Base-by-base conservation (phyloP, 2,888 invertebrate species). In the Meandrusa payeni region DNA sequence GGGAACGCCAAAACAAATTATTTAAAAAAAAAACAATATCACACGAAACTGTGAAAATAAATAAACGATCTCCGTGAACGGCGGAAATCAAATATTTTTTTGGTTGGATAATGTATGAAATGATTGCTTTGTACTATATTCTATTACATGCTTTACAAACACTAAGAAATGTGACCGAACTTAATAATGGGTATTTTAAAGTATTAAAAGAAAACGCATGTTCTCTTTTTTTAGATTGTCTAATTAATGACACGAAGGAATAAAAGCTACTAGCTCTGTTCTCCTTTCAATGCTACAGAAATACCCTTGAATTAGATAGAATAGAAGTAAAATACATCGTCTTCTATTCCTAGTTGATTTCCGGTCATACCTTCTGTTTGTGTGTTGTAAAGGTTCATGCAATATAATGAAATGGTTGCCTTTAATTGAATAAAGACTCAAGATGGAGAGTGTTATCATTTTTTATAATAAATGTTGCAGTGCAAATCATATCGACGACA, bases 51-150 rank as follows among this genome's bases (percentile, higher is more conserved):
- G 44, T 43, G 43, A 38, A 24, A 45, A 45, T 45, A 50, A 50
- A 50, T 40, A 42, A 28, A 46, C 48, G 48, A 50, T 46, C 46
- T 46, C 48, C 34, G 41, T 13, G 5, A n/a, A 40, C 17, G 31
- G 37, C 22, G 42, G 40, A 45, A 34, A 45, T 34, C 39, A 9
- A 39, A 5, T 28, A 33, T 28, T 12, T 47, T 46, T 48, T 48
- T 46, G 46, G 46, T 43, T 46, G 38, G 27, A 33, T 48, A 46
- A 45, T 46, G 50, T 48, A 46, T 48, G 48, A 43, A 48, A 27
- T 41, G 37, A 43, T 43, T 27, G 23, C 24, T 51, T 51, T 51
- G 48, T 51, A 48, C 48, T 51, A 46, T 51, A 43, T 36, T 23
- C n/a, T 5, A 3, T 34, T 34, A 24, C 34, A 19, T 7, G 13